Base-by-base conservation (phyloP, 2,797 vertebrate species). In the Podarcis siculus region DNA sequence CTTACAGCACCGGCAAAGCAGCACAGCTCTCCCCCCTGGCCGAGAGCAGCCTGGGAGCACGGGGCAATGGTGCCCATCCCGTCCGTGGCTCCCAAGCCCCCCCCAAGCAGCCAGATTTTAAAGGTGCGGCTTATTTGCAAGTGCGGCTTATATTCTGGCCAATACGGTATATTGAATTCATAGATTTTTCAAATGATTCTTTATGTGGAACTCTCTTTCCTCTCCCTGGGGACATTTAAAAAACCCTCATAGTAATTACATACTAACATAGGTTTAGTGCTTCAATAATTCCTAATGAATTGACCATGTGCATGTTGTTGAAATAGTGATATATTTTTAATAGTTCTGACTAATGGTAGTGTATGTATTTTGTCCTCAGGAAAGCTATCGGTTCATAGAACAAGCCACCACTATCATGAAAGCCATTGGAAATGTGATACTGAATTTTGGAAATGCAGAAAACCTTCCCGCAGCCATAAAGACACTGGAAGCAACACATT, bases 361-460 rank as follows among this genome's bases (percentile, higher is more conserved):
- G 42, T 71, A 21, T 91, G 1, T 49, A 90, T 66, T 93, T 10
- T 95, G 42, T 94, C 86, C 79, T 77, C 91, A 99, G 99, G 98
- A 99, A 88, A 99, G 98, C 94, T 92, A 87, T 89, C 95, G 95
- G 39, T 99, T 99, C 94, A 97, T 87, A 89, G 97, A 98, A 82
- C 97, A 97, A 93, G 96, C 98, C 30, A 79, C 89, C 37, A 87
- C 67, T 61, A 98, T 99, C 89, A 90, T 98, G 90, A 97, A 92
- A 93, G 97, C 98, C 78, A 87, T 99, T 91, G 97, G 97, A 90
- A 97, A 88, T 87, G 94, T 98, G 85, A 97, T 98, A 87, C 88
- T 93, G 93, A 96, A 95, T 92, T 98, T 98, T 95, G 96, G 92
- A 81, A 94, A 95, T 90, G 92, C 94, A 85, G 39, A 87, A 83